Conservation (phyloP, 2,888 invertebrate genomes). For the Laspeyria flexula region DNA sequence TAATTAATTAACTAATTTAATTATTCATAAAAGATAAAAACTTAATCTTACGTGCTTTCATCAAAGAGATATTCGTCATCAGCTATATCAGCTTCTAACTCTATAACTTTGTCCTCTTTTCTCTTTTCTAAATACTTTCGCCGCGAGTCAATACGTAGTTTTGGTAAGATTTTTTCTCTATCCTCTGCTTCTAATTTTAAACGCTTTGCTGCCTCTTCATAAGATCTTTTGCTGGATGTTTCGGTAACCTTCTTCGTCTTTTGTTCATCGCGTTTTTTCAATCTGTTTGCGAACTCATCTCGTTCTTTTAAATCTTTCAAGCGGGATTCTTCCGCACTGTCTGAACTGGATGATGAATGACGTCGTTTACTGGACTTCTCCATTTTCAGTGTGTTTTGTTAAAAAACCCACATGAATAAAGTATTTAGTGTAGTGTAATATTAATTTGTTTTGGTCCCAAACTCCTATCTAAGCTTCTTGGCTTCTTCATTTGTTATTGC, state of each 20-base stretch:
- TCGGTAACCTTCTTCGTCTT: slow-evolving; percentile 93
- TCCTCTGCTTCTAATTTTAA: slow-evolving; percentile 95
- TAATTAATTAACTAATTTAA: no score
- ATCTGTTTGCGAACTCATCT: slow-evolving; percentile 96
- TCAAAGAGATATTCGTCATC: slow-evolving; percentile 99
- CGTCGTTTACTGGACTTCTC: slow-evolving; percentile 73
- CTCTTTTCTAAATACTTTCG: slow-evolving; percentile 97
- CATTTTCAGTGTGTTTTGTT: slow-evolving; percentile 49
- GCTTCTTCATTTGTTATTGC: no score
- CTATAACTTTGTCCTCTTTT: slow-evolving; percentile 97
- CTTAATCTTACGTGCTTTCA: slow-evolving; percentile 91
- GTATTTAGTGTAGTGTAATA: no score
- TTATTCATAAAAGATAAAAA: no score
- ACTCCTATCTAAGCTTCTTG: no score
- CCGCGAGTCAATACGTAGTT: slow-evolving; percentile 95
- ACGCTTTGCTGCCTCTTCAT: slow-evolving; percentile 95
- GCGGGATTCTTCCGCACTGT: slow-evolving; percentile 93
- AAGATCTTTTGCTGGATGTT: slow-evolving; percentile 88
- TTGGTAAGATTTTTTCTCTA: slow-evolving; percentile 94
- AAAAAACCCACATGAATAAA: neutral
- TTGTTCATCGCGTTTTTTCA: slow-evolving; percentile 95
- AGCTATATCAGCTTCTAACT: slow-evolving; percentile 96
- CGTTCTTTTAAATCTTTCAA: slow-evolving; percentile 94
- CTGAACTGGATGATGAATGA: slow-evolving; percentile 85
- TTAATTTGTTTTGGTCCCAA: no score